Evolutionary conservation across 1,140 invertebrate species (phyloP), one percentile per base, ranked within the genome.

Genomic region (Leptopilina boulardi): DNA sequence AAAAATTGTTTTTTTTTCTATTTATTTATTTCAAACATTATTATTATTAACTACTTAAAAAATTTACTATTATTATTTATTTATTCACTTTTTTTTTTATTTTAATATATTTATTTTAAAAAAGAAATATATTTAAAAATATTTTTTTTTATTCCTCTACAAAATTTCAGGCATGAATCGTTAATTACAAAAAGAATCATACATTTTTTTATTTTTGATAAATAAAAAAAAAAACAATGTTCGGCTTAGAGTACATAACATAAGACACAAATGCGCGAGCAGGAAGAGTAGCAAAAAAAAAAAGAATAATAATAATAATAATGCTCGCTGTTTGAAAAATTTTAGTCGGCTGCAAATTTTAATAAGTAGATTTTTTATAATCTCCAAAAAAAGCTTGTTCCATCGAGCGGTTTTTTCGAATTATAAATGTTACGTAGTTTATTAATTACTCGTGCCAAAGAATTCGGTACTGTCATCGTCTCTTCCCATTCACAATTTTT

Each of bases 331-430:
- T 51, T 66, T 15, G 15, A 66, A 66, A 15, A 30, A 30, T 30
- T 15, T 23, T 66, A 66, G 59, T 66, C 26, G 13, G 59, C 59
- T 23, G 59, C 59, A 30, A 44, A 66, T 66, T 66, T 23, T 66
- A 34, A 34, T 23, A 66, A 66, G 13, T 66, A 66, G 2, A 9
- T n/a, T 18, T 66, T 66, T 66, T 66, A 66, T 66, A 66, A 66
- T 66, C 59, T 26, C 59, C 1, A 38, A 38, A 38, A 38, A 38
- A 66, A 13, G 59, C 59, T 66, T 66, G 56, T 66, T 66, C 59
- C 59, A 66, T 66, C 59, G 59, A 66, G 59, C 59, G 59, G 23
- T 38, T 66, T 66, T 66, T 30, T 66, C 23, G 59, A 66, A 66
- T 66, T 66, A 66, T 66, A 66, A 66, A 30, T 66, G 59, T 66